These are phyloP conservation scores for Furcula furcula DNA, from an alignment of 2,888 invertebrate genomes.

Conservation along the genomic window DNA sequence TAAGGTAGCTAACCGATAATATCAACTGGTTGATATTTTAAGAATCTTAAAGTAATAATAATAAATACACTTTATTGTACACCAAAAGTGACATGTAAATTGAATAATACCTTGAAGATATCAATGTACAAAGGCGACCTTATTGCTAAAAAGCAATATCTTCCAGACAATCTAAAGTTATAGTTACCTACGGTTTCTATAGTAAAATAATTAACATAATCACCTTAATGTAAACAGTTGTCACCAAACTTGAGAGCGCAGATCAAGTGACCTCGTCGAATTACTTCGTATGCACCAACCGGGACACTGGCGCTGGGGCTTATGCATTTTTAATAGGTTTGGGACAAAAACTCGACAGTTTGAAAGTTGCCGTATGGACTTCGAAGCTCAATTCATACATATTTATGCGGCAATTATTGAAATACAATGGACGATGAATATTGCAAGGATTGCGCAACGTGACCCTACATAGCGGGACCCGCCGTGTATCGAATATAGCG, in stretches of 20 bases:
- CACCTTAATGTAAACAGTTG: constrained; percentile 25
- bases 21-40: too few relatives aligned
- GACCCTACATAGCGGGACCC: constrained; percentile 35
- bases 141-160: too few relatives aligned
- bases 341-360: constrained; percentile 67
- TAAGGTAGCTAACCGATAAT: too few relatives aligned
- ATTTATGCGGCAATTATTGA: constrained; percentile 72
- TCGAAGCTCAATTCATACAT: constrained; percentile 66
- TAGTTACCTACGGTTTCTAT: constrained; percentile 15
- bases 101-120: too few relatives aligned
- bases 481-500: constrained; percentile 31
- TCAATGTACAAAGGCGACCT: too few relatives aligned
- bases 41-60: too few relatives aligned
- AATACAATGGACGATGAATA: constrained; percentile 71
- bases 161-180: too few relatives aligned
- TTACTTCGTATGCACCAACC: constrained; percentile 39
- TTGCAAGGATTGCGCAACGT: constrained; percentile 57
- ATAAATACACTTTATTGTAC: too few relatives aligned
- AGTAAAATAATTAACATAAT: constrained; percentile 26
- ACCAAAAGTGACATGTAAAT: too few relatives aligned
- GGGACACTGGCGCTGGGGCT: constrained; percentile 41
- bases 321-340: constrained; percentile 67
- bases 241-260: constrained; percentile 32
- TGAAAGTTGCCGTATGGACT: constrained; percentile 59
- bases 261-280: constrained; percentile 40